Percentiles rank a stretch among this genome's conserved stretches.
Evolutionary conservation across 2,113 vertebrate genomes (phyloP).

Genomic region (Hyperopisus bebe): DNA sequence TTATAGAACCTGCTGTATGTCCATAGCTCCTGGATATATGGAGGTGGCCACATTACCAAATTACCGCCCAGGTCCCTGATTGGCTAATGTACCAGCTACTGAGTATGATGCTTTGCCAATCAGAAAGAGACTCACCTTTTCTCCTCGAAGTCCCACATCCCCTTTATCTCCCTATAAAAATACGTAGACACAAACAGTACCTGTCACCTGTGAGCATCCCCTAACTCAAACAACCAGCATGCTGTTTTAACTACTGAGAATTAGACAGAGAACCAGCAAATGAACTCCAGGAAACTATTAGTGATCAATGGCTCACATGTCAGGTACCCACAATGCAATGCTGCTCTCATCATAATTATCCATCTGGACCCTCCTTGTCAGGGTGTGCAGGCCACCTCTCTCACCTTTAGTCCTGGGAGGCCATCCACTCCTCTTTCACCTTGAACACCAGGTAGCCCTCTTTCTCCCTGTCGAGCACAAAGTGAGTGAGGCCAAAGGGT

Average conservation of each 20-base stretch:
- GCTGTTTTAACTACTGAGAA: neutral
- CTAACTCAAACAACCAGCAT: neutral
- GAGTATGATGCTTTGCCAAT: neutral
- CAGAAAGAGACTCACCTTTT: slow-evolving; percentile 41
- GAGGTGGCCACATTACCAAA: neutral
- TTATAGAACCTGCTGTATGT: neutral
- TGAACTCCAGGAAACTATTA: neutral
- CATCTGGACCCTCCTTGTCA: neutral
- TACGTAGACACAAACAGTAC: neutral
- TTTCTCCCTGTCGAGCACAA: slow-evolving; percentile 49
- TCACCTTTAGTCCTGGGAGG: slow-evolving; percentile 56
- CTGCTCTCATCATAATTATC: neutral
- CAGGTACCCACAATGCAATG: neutral
- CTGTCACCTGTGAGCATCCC: neutral
- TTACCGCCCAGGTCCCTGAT: neutral
- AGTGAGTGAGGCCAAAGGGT: neutral
- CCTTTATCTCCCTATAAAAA: slow-evolving; percentile 60
- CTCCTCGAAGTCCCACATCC: slow-evolving; percentile 52
- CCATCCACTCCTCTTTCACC: slow-evolving; percentile 63
- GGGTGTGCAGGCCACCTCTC: neutral
- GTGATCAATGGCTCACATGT: neutral
- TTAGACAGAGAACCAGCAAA: neutral
- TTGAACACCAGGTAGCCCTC: slow-evolving; percentile 47
- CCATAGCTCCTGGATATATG: neutral
- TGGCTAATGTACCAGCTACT: neutral